Percentiles rank a stretch among this genome's conserved stretches.
Evolutionary conservation across 2,113 vertebrate genomes (phyloP).

Genomic region (Boulengeromyrus knoepffleri): DNA sequence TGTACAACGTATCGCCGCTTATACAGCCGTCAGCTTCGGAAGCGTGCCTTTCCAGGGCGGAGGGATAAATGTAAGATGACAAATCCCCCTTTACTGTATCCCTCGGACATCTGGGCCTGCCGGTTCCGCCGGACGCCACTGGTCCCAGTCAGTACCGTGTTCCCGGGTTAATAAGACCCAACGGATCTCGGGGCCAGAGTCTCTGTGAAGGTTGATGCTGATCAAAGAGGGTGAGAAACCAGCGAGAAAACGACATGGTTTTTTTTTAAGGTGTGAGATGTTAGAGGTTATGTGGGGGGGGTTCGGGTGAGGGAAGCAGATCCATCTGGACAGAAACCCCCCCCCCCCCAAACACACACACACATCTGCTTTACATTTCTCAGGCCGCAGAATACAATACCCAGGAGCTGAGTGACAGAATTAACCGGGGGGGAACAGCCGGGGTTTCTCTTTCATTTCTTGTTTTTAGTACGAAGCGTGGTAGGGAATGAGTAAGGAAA

Average conservation of each 20-base stretch:
- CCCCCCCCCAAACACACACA: conserved; percentile 3
- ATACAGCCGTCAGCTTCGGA: background rate
- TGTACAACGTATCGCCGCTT: background rate
- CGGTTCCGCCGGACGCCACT: background rate
- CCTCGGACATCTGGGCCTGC: background rate
- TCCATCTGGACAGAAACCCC: conserved; percentile 33
- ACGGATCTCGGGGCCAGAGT: background rate
- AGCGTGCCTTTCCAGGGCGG: background rate
- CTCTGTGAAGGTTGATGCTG: background rate
- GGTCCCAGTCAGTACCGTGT: background rate
- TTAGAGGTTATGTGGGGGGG: background rate
- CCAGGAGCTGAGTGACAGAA: conserved; percentile 40
- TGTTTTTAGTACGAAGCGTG: background rate
- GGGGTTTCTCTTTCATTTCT: background rate
- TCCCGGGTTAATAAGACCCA: background rate
- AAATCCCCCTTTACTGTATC: background rate
- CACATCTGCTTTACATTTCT: conserved; percentile 44
- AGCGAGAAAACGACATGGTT: background rate
- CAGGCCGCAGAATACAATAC: conserved; percentile 39
- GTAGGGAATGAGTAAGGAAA: background rate
- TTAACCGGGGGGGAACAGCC: conserved; percentile 19
- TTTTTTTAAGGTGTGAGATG: background rate
- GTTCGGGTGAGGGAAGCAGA: background rate
- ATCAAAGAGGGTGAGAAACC: background rate
- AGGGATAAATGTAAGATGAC: background rate